Evolutionary conservation across 2,888 invertebrate genomes (phyloP).

Genomic region (Drosophila pseudotalamancana): DNA sequence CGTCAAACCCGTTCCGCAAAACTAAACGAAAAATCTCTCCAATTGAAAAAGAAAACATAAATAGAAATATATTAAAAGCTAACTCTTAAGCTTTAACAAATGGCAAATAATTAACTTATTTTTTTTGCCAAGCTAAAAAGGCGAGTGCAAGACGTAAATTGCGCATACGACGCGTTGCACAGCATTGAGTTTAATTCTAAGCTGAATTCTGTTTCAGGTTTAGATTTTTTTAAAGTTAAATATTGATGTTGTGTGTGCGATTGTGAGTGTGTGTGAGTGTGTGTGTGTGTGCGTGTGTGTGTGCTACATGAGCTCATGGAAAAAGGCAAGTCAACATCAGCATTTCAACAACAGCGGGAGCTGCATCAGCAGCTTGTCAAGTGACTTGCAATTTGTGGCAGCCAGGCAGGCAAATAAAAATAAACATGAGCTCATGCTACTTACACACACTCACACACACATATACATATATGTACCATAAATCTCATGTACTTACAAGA

Average conservation of each 20-base stretch:
- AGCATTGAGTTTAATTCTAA: constrained; percentile 37
- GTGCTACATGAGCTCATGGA: constrained; percentile 68
- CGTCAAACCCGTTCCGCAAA: constrained; percentile 36
- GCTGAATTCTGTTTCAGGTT: constrained; percentile 42
- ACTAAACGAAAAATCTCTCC: not conserved
- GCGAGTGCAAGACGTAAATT: constrained; percentile 46
- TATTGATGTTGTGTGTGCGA: constrained; percentile 36
- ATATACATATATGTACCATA: constrained; percentile 35
- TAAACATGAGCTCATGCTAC: constrained; percentile 83
- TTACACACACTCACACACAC: constrained; percentile 59
- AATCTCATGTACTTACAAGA: constrained; percentile 53
- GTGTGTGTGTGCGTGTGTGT: constrained; percentile 23
- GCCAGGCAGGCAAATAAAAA: constrained; percentile 77
- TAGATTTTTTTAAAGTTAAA: constrained; percentile 25
- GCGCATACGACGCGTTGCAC: constrained; percentile 64
- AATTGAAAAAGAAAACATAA: too few species aligned
- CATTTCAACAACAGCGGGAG: constrained; percentile 83
- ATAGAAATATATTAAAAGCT: too few species aligned
- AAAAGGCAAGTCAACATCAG: constrained; percentile 81
- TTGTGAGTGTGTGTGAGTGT: not conserved
- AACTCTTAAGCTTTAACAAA: constrained; percentile 41
- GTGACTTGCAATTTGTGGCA: constrained; percentile 82
- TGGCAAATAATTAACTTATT: constrained; percentile 62
- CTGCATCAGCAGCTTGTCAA: constrained; percentile 83
- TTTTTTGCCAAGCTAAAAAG: constrained; percentile 7